Base-by-base conservation (phyloP, 2,797 vertebrate species). In the Falco rusticolus region DNA sequence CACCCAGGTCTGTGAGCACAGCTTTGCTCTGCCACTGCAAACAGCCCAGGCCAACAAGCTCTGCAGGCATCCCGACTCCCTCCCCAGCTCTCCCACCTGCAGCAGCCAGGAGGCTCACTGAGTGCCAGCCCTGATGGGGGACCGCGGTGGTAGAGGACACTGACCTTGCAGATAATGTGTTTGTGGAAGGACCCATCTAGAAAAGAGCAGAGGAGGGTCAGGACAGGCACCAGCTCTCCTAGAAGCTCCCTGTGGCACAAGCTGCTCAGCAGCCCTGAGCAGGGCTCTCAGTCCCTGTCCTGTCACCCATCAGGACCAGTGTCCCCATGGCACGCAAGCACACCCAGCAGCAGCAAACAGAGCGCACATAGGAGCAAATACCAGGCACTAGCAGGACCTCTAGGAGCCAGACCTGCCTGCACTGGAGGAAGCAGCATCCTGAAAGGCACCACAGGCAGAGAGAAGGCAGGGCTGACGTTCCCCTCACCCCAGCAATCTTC, bases 151-250 rank as follows among this genome's bases (percentile, higher is more conserved):
- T 0, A 1, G 34, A 50, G 50, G 47, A 81, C 86, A 96, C 96
- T 84, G 92, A 97, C 96, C 96, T 97, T 97, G 95, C 94, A 97
- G 72, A 97, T 93, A 22, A 96, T 4, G 53, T 94, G 93, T 89
- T 93, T 93, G 78, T 91, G 85, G 45, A 87, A 47, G 79, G 87
- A 41, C 24, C 70, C 96, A 74, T 95, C 97, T 97, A 66, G 89
- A 71, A 94, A 56, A 96, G 59, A 94, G 84, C 63, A 94, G 89
- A 95, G 34, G 1, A 34, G 24, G 51, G 76, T 96, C 75, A 96
- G 77, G 85, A 59, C 45, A 75, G 54, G 65, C 39, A 43, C 1
- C 37, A 22, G 51, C 59, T 90, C 37, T 48, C 53, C 54, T 6
- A 18, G 33, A 43, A 83, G 56, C 69, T 79, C 86, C 51, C 60